phyloP scores from a whole-genome alignment of 2,888 invertebrate genomes.

The Cheilosia scutellata region DNA sequence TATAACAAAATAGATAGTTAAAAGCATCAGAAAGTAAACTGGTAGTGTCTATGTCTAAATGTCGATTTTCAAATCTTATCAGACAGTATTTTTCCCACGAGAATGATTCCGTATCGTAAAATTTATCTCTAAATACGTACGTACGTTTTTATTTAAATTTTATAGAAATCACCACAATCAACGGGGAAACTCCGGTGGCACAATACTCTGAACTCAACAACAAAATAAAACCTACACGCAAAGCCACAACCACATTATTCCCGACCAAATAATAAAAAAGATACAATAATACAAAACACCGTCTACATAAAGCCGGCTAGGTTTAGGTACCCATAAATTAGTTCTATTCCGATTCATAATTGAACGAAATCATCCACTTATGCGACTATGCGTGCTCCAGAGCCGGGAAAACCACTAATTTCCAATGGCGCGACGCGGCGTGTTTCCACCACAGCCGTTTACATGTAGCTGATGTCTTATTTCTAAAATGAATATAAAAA shows the following conservation, averaged over 20 bases:
- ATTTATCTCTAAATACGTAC: not conserved
- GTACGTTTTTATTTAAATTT: not conserved
- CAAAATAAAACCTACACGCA: conserved; percentile 4
- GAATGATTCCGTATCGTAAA: conserved; percentile 10
- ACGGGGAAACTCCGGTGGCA: conserved; percentile 12
- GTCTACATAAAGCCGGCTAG: conserved; percentile 25
- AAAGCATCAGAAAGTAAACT: no score
- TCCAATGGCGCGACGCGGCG: conserved; percentile 45
- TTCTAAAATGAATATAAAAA: conserved; percentile 34
- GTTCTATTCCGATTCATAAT: conserved; percentile 49
- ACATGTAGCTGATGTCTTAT: conserved; percentile 52
- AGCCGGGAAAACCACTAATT: conserved; percentile 64
- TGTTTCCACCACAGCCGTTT: not conserved
- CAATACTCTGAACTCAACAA: conserved; percentile 6
- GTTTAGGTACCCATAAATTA: conserved; percentile 52
- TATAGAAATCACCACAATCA: conserved; percentile 19
- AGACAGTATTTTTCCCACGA: conserved; percentile 4
- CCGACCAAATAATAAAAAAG: conserved; percentile 17
- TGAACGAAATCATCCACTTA: conserved; percentile 67
- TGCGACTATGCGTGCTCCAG: conserved; percentile 26
- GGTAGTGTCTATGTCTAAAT: no score
- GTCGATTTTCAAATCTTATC: conserved; percentile 4
- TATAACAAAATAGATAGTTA: no score
- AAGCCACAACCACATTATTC: not conserved
- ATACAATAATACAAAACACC: conserved; percentile 12